Conservation (phyloP, 2,113 vertebrate species). For the Oplegnathus fasciatus region DNA sequence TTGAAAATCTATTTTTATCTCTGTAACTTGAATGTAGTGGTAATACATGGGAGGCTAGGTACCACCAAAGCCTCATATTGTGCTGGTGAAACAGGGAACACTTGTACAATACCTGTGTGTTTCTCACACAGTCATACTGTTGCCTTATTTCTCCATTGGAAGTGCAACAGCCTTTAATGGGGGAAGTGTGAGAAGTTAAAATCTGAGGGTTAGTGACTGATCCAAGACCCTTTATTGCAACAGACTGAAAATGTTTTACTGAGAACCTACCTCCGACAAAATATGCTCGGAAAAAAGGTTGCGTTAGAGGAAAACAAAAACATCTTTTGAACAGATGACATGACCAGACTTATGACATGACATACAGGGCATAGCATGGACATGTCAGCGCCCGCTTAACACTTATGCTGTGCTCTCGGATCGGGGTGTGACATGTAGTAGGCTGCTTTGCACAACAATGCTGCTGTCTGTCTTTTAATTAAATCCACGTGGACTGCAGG, state of each 20-base stretch:
- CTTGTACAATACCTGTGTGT: background rate
- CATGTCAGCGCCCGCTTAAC: constrained; percentile 42
- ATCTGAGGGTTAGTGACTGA: background rate
- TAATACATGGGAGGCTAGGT: no score
- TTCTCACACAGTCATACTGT: background rate
- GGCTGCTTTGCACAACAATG: background rate
- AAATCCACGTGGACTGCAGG: background rate
- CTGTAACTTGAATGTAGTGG: background rate
- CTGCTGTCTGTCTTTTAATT: background rate
- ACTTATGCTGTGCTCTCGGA: constrained; percentile 15
- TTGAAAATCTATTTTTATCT: background rate
- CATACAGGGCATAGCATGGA: constrained; percentile 17
- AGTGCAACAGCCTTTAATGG: background rate
- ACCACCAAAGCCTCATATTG: background rate
- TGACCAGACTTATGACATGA: constrained; percentile 6
- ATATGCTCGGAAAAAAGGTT: background rate
- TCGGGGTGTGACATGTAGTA: constrained; percentile 17
- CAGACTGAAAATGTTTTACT: background rate
- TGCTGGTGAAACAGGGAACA: background rate
- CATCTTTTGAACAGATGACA: background rate
- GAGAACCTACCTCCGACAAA: background rate
- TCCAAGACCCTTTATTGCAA: background rate
- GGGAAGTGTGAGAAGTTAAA: background rate
- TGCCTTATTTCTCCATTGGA: background rate
- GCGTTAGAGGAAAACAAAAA: background rate